Conservation (phyloP, 2,113 vertebrate species). For the Mola mola region DNA sequence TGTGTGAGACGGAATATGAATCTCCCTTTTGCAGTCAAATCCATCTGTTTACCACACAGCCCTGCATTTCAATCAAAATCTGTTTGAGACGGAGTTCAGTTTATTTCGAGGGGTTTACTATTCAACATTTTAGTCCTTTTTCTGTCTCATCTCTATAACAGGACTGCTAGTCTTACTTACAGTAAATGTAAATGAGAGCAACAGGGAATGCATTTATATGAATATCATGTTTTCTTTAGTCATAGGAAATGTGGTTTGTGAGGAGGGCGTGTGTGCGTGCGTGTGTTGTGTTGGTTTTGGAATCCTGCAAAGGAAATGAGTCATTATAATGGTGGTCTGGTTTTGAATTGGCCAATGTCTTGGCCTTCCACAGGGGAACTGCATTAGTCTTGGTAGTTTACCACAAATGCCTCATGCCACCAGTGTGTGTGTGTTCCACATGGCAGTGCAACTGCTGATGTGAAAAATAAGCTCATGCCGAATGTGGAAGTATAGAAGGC, state of each 20-base stretch:
- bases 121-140: slow-evolving; percentile 6
- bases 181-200: slow-evolving; percentile 52
- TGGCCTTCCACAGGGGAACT: slow-evolving; percentile 5
- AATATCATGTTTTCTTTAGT: slow-evolving; percentile 46
- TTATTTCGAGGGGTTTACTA: slow-evolving; percentile 12
- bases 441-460: too few relatives aligned
- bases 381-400: slow-evolving; percentile 6
- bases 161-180: slow-evolving; percentile 10
- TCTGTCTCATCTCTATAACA: slow-evolving; percentile 29
- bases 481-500: too few relatives aligned
- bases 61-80: slow-evolving; percentile 38
- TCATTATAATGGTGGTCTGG: slow-evolving; percentile 29
- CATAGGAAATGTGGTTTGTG: slow-evolving; percentile 21
- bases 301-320: slow-evolving; percentile 30
- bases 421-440: too few relatives aligned
- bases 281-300: background rate
- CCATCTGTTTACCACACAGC: slow-evolving; percentile 59
- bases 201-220: slow-evolving; percentile 51
- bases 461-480: too few relatives aligned
- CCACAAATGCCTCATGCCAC: background rate
- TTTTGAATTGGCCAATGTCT: slow-evolving; percentile 21
- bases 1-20: slow-evolving; percentile 52
- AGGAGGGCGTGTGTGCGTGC: background rate
- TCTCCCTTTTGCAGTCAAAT: slow-evolving; percentile 64
- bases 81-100: slow-evolving; percentile 24